Evolutionary conservation across 2,888 invertebrate genomes (phyloP).

Genomic region (Phyllotreta striolata): DNA sequence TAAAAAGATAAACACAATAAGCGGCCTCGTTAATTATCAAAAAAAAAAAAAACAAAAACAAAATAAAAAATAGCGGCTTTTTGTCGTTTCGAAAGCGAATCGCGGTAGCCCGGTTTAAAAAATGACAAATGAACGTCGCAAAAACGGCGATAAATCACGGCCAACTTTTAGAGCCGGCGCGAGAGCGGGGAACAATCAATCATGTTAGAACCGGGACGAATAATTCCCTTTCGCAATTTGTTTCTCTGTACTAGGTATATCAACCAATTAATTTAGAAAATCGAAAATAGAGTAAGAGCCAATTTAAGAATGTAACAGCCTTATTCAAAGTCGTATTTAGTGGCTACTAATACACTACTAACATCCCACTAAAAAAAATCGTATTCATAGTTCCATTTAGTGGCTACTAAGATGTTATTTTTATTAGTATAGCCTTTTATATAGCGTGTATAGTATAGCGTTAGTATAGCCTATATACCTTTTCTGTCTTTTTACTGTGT

Average conservation of each 20-base stretch:
- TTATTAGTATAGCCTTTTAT: no score
- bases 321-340: no score
- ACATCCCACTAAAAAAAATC: no score
- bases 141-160: conserved; percentile 51
- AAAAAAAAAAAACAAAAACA: no score
- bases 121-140: conserved; percentile 52
- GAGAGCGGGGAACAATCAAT: conserved; percentile 51
- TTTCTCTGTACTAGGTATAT: conserved; percentile 47
- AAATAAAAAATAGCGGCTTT: conserved; percentile 31
- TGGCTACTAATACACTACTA: no score
- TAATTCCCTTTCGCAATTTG: conserved; percentile 52
- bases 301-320: no score
- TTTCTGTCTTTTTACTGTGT: no score
- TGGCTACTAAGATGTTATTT: no score
- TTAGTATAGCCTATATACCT: no score
- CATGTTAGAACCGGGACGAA: conserved; percentile 51
- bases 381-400: no score
- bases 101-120: conserved; percentile 43
- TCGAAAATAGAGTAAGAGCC: no score
- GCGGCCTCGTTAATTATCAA: conserved; percentile 10
- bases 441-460: no score
- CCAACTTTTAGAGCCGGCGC: conserved; percentile 49
- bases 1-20: conserved; percentile 20
- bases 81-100: conserved; percentile 29
- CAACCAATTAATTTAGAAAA: conserved; percentile 45